A percentile compares a stretch with the other conserved stretches of the same genome.
Evolutionary conservation across 2,113 vertebrate genomes (phyloP).

Genomic region (Tor tambroides): DNA sequence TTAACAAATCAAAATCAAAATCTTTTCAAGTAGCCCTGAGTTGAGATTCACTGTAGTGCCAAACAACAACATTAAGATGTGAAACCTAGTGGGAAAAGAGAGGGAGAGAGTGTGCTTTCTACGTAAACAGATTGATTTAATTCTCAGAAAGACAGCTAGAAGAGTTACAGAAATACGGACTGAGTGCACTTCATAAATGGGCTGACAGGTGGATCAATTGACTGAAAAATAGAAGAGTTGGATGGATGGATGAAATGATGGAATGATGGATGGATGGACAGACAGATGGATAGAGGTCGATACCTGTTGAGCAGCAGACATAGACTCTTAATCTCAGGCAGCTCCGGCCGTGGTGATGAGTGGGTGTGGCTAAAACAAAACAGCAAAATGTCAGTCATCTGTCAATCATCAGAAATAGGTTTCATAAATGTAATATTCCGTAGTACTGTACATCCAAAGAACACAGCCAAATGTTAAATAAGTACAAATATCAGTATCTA

Average conservation of each 20-base stretch:
- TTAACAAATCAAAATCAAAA: not conserved
- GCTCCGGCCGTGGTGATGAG: constrained; percentile 89
- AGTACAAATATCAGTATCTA: not conserved
- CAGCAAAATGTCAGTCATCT: constrained; percentile 24
- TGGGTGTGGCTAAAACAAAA: constrained; percentile 84
- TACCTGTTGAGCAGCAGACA: constrained; percentile 91
- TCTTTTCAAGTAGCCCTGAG: not conserved
- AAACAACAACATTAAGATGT: constrained; percentile 3
- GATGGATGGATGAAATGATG: constrained; percentile 5
- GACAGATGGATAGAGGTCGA: constrained; percentile 26
- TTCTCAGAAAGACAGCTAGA: constrained; percentile 26
- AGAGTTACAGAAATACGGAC: not conserved
- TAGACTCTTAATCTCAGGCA: constrained; percentile 96
- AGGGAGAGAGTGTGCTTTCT: constrained; percentile 53
- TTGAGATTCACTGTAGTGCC: not conserved
- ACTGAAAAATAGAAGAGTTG: constrained; percentile 14
- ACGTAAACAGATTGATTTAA: constrained; percentile 9
- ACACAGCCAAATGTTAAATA: not conserved
- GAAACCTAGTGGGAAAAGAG: not conserved
- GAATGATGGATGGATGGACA: not conserved
- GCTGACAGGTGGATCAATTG: constrained; percentile 15
- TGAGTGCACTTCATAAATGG: constrained; percentile 1
- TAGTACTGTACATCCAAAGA: not conserved
- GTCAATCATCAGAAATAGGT: not conserved
- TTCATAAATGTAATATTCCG: not conserved